Conservation (phyloP, 2,113 vertebrate genomes). For the Neotoma lepida region DNA sequence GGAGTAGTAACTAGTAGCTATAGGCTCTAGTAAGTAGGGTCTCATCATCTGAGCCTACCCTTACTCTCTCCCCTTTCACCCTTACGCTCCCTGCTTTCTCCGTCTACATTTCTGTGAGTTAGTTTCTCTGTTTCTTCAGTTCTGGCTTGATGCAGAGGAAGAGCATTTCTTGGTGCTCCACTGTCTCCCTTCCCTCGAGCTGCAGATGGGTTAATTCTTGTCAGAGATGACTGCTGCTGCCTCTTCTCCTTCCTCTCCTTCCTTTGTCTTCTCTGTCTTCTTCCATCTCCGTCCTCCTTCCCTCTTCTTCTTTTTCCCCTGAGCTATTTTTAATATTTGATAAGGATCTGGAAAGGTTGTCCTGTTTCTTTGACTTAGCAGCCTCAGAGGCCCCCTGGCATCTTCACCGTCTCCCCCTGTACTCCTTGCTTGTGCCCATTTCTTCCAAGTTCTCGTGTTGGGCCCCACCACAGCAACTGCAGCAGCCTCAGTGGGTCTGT, state of each 20-base stretch:
- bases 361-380: neutral
- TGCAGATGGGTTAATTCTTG: neutral
- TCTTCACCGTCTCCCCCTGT: neutral
- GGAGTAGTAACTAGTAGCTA: neutral
- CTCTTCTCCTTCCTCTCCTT: no score
- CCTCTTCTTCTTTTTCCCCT: accelerated
- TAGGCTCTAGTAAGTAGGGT: neutral
- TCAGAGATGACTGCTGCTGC: no score
- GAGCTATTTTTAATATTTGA: neutral
- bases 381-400: neutral
- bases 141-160: neutral
- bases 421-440: neutral
- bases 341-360: neutral
- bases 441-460: neutral
- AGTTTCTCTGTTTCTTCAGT: neutral
- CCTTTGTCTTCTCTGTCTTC: neutral
- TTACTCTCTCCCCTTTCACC: neutral
- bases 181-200: neutral
- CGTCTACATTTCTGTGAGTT: neutral
- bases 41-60: neutral
- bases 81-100: neutral
- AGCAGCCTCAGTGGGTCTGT: neutral
- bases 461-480: neutral
- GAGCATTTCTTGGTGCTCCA: neutral
- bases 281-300: neutral